These are phyloP conservation scores for Barypeithes pellucidus DNA, from an alignment of 2,888 invertebrate species.

Conservation along the genomic window DNA sequence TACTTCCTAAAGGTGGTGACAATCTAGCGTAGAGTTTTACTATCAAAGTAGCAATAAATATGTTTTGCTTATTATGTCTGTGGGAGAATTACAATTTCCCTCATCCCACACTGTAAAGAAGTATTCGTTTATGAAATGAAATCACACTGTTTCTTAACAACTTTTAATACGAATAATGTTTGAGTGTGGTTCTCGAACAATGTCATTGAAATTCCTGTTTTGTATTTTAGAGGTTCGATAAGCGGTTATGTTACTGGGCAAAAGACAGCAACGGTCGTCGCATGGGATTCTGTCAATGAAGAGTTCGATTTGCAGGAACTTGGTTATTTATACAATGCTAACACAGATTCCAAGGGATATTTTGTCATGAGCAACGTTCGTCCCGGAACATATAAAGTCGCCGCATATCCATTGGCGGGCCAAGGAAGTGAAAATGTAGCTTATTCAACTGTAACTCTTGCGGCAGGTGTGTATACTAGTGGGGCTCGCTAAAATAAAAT, in stretches of 20 bases:
- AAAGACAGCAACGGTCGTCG: constrained; percentile 30
- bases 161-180: too few relatives aligned
- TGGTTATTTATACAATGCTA: constrained; percentile 37
- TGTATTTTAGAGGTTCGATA: constrained; percentile 32
- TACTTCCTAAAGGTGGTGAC: too few relatives aligned
- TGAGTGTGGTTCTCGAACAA: too few relatives aligned
- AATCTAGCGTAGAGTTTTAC: too few relatives aligned
- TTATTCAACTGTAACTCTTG: constrained; percentile 22
- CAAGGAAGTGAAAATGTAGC: constrained; percentile 47
- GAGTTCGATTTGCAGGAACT: constrained; percentile 35
- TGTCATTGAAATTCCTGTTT: background rate
- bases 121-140: too few relatives aligned
- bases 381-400: constrained; percentile 43
- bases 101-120: too few relatives aligned
- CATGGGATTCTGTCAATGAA: constrained; percentile 35
- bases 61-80: too few relatives aligned
- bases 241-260: constrained; percentile 37
- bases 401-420: constrained; percentile 40
- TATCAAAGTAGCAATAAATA: too few relatives aligned
- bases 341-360: constrained; percentile 34
- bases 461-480: too few relatives aligned
- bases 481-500: too few relatives aligned
- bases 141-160: too few relatives aligned
- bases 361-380: constrained; percentile 33
- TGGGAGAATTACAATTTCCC: too few relatives aligned